Base-by-base conservation (phyloP, 1,140 invertebrate species). In the Cepaea nemoralis region DNA sequence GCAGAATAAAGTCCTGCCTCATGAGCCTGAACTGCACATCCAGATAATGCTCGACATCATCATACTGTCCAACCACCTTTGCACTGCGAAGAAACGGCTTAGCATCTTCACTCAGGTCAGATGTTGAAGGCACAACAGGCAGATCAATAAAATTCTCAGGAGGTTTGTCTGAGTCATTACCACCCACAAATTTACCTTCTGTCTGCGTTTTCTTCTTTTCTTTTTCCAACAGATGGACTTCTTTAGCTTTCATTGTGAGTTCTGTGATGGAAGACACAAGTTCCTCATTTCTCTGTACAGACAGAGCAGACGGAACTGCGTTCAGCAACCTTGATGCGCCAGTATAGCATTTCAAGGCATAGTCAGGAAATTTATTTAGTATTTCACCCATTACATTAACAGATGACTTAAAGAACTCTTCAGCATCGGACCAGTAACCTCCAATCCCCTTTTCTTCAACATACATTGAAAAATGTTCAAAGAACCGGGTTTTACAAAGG, bases 21-120 rank as follows among this genome's bases (percentile, higher is more conserved):
- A 96, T 88, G 1, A 96, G 90, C 24, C 95, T 90, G 86, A 95
- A 95, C 84, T 97, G 96, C 0, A 94, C 92, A 86, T 96, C 95
- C 16, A 97, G 89, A 87, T 97, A 97, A 84, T 95, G 93, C 35
- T 95, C 92, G 0, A 93, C 91, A 87, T 93, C 77, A n/a, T 45
- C 42, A 75, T 78, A 84, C 6, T 59, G 42, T 35, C 83, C 83
- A 42, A 73, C 75, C 22, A 22, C 39, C 59, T 77, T 75, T 40
- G 71, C 80, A 31, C 45, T 35, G n/a, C 79, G 73, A 55, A 82
- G 24, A 90, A 93, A 94, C 12, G 90, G 88, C 50, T 80, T 83
- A 39, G 85, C 81, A 45, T 87, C 59, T 37, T 78, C 74, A 10
- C 85, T 40, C 22, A 92, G 77, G 74, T 92, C 91, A 33, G 77